Base-by-base conservation (phyloP, 2,888 invertebrate genomes). In the Drosophila demipolita region DNA sequence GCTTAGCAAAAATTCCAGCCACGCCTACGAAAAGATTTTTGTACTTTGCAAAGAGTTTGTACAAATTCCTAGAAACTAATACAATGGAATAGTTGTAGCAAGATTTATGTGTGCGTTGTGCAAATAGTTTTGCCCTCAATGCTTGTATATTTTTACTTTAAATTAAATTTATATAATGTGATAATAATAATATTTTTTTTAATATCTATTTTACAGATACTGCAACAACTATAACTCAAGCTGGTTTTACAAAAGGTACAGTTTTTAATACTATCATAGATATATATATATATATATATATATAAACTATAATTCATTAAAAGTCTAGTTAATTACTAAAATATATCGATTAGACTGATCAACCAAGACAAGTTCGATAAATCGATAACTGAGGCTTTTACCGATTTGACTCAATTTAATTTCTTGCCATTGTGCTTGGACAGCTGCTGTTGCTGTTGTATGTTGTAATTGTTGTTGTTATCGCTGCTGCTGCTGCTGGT, bases 371-470 rank as follows among this genome's bases (percentile, higher is more conserved):
- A 4, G 45, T 45, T 53, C 20, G 20, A 32, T 29, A 20, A 23
- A 42, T n/a, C 17, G 52, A 45, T 45, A 45, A 23, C 23, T 8
- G 23, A 4, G 4, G 15, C 52, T 49, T 53, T 38, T 26, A 33
- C 42, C 26, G 64, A 52, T 73, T 62, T 45, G 29, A 4, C 29
- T 23, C 57, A 78, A 65, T 69, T 55, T 45, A 23, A 52, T 65
- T 68, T 81, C 40, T 26, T 33, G 48, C 69, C 79, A 78, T 55
- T 75, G 70, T 82, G 71, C 80, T 45, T 35, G 52, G 49, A 45
- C 45, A 45, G 23, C 45, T 23, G 23, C 23, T 38, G 17, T 17
- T 17, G 38, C n/a, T 54, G 59, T n/a, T 63, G 59, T 29, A 29
- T 29, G 29, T 29, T 29, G 29, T 29, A 29, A 29, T 29, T 29